phyloP scores from a whole-genome alignment of 2,797 vertebrate species.

The Cyclura pinguis region DNA sequence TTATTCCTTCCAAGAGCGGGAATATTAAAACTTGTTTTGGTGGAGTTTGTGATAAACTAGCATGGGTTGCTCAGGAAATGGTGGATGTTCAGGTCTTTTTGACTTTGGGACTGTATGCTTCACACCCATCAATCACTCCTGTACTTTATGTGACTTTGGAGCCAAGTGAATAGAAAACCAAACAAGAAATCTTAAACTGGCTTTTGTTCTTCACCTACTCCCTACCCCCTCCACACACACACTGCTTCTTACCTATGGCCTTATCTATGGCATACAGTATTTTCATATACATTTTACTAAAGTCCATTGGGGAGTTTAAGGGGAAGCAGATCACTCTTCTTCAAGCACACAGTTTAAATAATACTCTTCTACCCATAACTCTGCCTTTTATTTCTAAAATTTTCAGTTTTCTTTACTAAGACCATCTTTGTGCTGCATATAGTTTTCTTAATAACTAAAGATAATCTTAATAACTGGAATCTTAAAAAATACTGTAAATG shows the following conservation, averaged over 20 bases:
- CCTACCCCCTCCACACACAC: background rate
- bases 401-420: background rate
- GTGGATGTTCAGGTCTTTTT: background rate
- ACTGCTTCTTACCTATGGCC: background rate
- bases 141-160: background rate
- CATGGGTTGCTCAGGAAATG: background rate
- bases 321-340: background rate
- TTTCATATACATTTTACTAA: background rate
- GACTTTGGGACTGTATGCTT: background rate
- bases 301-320: background rate
- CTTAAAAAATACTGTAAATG: background rate
- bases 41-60: background rate
- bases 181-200: background rate
- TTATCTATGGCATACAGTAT: background rate
- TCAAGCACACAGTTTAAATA: background rate
- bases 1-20: background rate
- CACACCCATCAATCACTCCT: background rate
- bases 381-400: background rate
- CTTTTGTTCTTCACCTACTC: background rate
- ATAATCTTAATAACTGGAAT: background rate
- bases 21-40: background rate
- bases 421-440: background rate
- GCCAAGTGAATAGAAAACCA: background rate
- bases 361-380: background rate
- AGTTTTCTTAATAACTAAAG: background rate